Evolutionary conservation across 2,888 invertebrate genomes (phyloP).

Genomic region (Acanthosoma haemorrhoidale): DNA sequence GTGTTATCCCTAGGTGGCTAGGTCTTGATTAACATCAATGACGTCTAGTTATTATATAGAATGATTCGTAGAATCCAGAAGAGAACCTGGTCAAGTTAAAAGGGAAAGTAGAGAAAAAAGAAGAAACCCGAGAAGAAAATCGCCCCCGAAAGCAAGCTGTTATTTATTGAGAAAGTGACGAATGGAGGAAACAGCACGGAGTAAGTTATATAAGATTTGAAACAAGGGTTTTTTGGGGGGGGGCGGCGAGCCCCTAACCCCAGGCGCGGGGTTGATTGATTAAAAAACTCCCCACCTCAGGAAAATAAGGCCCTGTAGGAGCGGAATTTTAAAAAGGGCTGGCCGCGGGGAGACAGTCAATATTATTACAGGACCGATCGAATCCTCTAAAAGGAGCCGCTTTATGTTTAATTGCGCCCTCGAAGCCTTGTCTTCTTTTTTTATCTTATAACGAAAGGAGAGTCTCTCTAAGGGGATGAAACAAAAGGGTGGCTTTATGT

Average conservation of each 20-base stretch:
- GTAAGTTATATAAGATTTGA: conserved; percentile 14
- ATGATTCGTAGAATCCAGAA: neutral
- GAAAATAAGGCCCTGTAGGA: conserved; percentile 18
- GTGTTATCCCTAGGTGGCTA: too few species aligned
- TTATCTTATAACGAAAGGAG: neutral
- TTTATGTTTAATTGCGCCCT: conserved; percentile 29
- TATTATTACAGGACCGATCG: conserved; percentile 16
- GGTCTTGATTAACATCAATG: too few species aligned
- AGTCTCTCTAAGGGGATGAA: neutral
- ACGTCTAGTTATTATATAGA: too few species aligned
- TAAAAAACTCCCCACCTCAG: conserved; percentile 28
- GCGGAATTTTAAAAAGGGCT: conserved; percentile 26
- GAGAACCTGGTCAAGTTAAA: neutral
- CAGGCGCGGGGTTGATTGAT: conserved; percentile 12
- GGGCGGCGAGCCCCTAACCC: neutral
- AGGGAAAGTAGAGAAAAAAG: too few species aligned
- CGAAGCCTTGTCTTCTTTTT: neutral
- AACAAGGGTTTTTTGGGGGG: neutral
- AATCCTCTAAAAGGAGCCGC: conserved; percentile 6
- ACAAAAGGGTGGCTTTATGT: too few species aligned
- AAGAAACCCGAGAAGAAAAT: neutral
- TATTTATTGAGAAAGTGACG: conserved; percentile 12
- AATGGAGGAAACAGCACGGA: neutral
- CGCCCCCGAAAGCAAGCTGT: neutral
- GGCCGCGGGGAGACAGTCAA: conserved; percentile 19